Evolutionary conservation across 2,797 vertebrate genomes (phyloP).

Genomic region (Danio aesculapii): DNA sequence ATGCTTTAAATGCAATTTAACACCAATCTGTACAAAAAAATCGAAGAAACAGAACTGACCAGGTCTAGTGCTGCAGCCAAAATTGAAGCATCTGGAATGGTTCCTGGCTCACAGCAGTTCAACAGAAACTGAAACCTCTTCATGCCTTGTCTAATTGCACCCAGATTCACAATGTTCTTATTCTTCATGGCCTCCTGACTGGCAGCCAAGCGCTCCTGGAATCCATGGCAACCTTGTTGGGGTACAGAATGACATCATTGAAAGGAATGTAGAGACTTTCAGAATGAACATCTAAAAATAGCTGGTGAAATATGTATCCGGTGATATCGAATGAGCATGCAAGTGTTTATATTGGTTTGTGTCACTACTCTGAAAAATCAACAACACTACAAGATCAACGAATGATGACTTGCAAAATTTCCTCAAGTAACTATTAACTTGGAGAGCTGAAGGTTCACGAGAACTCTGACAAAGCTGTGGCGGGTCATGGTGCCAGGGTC

Average conservation of each 20-base stretch:
- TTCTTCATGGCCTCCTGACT: conserved; percentile 95
- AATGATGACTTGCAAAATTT: background rate
- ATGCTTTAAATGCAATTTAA: too few relatives aligned
- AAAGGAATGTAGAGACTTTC: background rate
- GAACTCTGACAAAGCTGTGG: conserved; percentile 41
- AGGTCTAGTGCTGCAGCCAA: conserved; percentile 95
- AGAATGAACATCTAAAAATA: conserved; percentile 11
- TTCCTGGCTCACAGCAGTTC: conserved; percentile 98
- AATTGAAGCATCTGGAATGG: conserved; percentile 97
- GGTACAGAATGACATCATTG: conserved; percentile 11
- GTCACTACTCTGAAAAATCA: background rate
- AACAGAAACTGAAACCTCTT: conserved; percentile 98
- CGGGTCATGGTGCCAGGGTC: conserved; percentile 41
- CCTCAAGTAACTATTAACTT: conserved; percentile 28
- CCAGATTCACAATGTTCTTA: conserved; percentile 96
- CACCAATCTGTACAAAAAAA: too few relatives aligned
- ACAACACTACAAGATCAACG: background rate
- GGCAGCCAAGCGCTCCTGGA: conserved; percentile 91
- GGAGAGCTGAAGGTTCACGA: conserved; percentile 34
- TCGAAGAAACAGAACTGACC: conserved; percentile 76
- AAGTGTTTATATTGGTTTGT: conserved; percentile 7
- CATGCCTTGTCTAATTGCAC: conserved; percentile 98
- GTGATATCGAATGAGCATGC: conserved; percentile 38
- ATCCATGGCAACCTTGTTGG: conserved; percentile 90
- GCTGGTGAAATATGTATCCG: conserved; percentile 36